These are phyloP conservation scores for Polymixis lichenea DNA, from an alignment of 2,888 invertebrate species.

Conservation along the genomic window DNA sequence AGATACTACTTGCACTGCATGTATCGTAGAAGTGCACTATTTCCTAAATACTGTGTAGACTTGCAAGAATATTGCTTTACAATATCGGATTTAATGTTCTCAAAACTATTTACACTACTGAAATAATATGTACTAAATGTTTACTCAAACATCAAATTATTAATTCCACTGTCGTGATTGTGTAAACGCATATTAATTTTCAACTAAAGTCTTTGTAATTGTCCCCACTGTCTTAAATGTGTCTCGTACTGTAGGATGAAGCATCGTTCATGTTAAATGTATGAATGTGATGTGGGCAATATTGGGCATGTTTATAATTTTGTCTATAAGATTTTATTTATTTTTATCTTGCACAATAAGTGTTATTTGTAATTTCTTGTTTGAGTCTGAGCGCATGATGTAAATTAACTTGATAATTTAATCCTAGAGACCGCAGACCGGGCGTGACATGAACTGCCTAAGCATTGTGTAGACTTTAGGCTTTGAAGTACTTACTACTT, in stretches of 20 bases:
- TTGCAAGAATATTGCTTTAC: constrained; percentile 61
- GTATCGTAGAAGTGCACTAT: constrained; percentile 74
- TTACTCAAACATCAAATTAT: constrained; percentile 86
- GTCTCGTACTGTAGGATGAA: constrained; percentile 14
- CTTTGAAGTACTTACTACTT: constrained; percentile 28
- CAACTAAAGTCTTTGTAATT: constrained; percentile 15
- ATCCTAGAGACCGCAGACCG: constrained; percentile 65
- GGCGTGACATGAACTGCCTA: constrained; percentile 55
- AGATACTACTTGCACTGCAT: constrained; percentile 82
- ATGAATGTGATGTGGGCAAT: constrained; percentile 50
- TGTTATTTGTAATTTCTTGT: constrained; percentile 84
- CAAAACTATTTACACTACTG: constrained; percentile 57
- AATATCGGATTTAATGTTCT: constrained; percentile 52
- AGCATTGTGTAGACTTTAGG: constrained; percentile 48
- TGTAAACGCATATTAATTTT: constrained; percentile 57
- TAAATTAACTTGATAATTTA: constrained; percentile 67
- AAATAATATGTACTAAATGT: constrained; percentile 68
- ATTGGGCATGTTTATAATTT: constrained; percentile 66
- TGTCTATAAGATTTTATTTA: constrained; percentile 53
- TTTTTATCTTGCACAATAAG: constrained; percentile 73
- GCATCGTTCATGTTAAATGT: constrained; percentile 47
- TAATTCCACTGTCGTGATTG: constrained; percentile 57
- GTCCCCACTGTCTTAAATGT: constrained; percentile 2
- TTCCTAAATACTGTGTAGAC: constrained; percentile 66
- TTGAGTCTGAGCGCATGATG: constrained; percentile 83